Conservation (phyloP, 2,797 vertebrate species). For the Capromys pilorides region DNA sequence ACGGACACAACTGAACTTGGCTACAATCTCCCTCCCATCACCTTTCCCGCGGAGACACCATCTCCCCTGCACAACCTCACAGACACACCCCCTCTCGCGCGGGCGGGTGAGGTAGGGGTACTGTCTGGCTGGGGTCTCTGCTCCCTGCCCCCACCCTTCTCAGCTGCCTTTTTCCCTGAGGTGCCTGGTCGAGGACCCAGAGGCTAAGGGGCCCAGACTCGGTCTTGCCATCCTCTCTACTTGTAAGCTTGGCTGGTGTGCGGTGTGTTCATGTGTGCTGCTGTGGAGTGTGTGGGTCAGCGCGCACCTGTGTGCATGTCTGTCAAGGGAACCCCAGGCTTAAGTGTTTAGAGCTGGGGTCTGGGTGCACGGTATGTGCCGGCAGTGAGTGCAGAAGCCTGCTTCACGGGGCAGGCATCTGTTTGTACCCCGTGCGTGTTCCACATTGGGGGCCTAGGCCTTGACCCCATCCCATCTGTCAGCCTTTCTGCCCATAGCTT, state of each 20-base stretch:
- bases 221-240: background rate
- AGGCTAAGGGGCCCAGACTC: constrained; percentile 5
- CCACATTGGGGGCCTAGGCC: background rate
- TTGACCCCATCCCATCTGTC: background rate
- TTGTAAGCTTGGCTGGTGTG: background rate
- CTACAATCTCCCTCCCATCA: constrained; percentile 53
- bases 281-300: background rate
- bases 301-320: background rate
- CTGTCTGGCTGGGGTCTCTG: constrained; percentile 36
- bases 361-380: background rate
- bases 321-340: background rate
- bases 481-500: background rate
- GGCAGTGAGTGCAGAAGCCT: background rate
- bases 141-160: background rate
- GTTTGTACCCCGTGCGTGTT: background rate
- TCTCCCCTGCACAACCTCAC: constrained; percentile 67
- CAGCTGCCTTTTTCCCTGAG: constrained; percentile 11
- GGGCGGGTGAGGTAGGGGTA: background rate
- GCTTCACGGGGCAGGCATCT: background rate
- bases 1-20: constrained; percentile 70
- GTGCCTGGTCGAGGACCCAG: background rate
- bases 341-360: background rate
- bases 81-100: constrained; percentile 72
- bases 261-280: background rate
- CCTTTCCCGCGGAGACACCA: constrained; percentile 69